These are phyloP conservation scores for Psittacula echo DNA, from an alignment of 2,797 vertebrate genomes.

Conservation along the genomic window DNA sequence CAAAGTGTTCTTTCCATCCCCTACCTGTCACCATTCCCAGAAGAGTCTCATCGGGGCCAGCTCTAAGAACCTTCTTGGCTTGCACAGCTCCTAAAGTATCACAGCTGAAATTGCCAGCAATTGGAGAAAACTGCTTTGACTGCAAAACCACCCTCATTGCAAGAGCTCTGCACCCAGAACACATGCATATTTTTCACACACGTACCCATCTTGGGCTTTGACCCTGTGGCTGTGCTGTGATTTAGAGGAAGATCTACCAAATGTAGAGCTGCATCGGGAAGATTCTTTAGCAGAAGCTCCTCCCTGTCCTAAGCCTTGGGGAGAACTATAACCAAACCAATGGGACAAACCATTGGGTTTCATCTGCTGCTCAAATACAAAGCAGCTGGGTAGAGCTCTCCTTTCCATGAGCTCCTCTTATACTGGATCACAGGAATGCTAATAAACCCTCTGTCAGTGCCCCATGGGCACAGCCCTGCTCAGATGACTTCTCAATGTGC, in stretches of 20 bases:
- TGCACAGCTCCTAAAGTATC: constrained; percentile 1
- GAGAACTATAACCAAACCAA: neutral
- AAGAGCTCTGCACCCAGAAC: neutral
- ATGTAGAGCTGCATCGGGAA: fast-evolving
- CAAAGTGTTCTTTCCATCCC: neutral
- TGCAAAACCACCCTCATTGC: neutral
- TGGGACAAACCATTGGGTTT: neutral
- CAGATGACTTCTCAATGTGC: neutral
- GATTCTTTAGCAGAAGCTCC: neutral
- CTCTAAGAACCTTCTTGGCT: neutral
- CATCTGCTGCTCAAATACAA: neutral
- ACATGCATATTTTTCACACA: fast-evolving
- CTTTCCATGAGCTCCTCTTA: neutral
- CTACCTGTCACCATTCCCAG: constrained; percentile 4
- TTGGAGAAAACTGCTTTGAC: neutral
- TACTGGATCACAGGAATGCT: neutral
- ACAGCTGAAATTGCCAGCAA: constrained; percentile 1
- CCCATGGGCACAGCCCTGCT: neutral
- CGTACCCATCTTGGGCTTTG: neutral
- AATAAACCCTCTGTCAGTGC: neutral
- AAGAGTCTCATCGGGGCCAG: neutral
- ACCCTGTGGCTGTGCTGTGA: fast-evolving
- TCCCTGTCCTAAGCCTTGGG: neutral
- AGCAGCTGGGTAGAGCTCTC: neutral
- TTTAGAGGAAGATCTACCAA: neutral